Percentiles rank a stretch among this genome's conserved stretches.
phyloP scores from a whole-genome alignment of 2,888 invertebrate genomes.

The Ophion ventricosus region DNA sequence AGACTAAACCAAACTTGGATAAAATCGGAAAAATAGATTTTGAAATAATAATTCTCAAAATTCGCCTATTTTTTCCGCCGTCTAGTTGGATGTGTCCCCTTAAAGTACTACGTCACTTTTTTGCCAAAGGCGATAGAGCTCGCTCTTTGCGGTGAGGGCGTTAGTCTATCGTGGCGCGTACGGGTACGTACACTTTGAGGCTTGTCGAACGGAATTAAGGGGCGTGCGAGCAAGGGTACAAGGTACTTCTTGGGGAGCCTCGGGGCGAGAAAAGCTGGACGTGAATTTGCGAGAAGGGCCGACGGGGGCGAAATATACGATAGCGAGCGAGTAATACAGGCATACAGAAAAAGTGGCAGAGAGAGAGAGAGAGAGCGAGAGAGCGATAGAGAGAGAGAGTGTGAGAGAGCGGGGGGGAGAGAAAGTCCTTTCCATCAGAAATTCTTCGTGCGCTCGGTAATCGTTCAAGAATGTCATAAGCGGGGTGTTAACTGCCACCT shows the following conservation, averaged over 20 bases:
- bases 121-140: conserved; percentile 3
- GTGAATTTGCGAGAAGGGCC: conserved; percentile 46
- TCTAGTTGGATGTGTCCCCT: no score
- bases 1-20: no score
- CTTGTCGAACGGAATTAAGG: conserved; percentile 48
- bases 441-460: conserved; percentile 72
- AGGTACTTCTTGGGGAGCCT: conserved; percentile 37
- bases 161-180: not conserved
- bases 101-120: not conserved
- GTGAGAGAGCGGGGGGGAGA: conserved; percentile 15
- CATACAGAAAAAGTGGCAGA: conserved; percentile 21
- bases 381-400: conserved; percentile 16
- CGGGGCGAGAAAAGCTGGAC: conserved; percentile 36
- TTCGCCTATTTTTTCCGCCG: no score
- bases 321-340: conserved; percentile 42
- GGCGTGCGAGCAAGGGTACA: conserved; percentile 54
- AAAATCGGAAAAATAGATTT: no score
- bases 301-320: conserved; percentile 46
- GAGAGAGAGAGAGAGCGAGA: conserved; percentile 26
- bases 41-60: no score
- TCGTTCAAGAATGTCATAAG: conserved; percentile 74
- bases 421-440: conserved; percentile 70
- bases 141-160: not conserved
- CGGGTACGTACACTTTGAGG: conserved; percentile 43
- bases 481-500: conserved; percentile 68